Percentiles rank a stretch among this genome's conserved stretches.
phyloP scores from a whole-genome alignment of 2,113 vertebrate species.

The Thomomys bottae region DNA sequence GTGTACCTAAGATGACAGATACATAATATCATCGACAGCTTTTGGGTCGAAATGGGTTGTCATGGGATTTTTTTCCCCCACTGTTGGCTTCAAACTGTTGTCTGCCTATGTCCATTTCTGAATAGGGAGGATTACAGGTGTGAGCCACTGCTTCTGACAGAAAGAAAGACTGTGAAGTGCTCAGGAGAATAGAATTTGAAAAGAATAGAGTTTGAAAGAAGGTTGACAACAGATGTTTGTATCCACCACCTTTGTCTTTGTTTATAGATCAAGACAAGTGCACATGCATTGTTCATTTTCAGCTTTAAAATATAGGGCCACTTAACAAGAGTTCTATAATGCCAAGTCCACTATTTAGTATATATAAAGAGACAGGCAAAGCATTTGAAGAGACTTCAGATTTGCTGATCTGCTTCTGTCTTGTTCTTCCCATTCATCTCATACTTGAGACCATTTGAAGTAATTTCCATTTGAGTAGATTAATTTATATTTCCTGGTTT shows the following conservation, averaged over 20 bases:
- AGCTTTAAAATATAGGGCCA: background rate
- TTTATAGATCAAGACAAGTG: background rate
- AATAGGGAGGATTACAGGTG: too few relatives aligned
- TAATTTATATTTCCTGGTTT: background rate
- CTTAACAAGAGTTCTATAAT: background rate
- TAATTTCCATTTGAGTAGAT: background rate
- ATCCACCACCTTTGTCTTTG: background rate
- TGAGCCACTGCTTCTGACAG: too few relatives aligned
- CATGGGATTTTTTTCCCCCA: too few relatives aligned
- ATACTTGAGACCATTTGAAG: background rate
- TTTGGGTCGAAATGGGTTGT: too few relatives aligned
- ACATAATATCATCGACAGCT: too few relatives aligned
- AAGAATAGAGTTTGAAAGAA: slow-evolving; percentile 1
- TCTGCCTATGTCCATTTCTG: too few relatives aligned
- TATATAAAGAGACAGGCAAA: background rate
- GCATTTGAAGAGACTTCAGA: background rate
- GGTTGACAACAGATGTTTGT: background rate
- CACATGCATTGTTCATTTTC: background rate
- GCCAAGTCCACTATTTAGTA: background rate
- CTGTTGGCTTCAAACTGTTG: too few relatives aligned
- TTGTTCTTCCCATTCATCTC: background rate
- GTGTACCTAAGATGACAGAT: too few relatives aligned
- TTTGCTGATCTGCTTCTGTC: background rate
- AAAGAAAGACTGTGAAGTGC: slow-evolving; percentile 30
- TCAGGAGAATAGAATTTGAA: slow-evolving; percentile 17